A percentile compares a stretch with the other conserved stretches of the same genome.
Conservation (phyloP, 2,797 vertebrate species). For the Moxostoma hubbsi region DNA sequence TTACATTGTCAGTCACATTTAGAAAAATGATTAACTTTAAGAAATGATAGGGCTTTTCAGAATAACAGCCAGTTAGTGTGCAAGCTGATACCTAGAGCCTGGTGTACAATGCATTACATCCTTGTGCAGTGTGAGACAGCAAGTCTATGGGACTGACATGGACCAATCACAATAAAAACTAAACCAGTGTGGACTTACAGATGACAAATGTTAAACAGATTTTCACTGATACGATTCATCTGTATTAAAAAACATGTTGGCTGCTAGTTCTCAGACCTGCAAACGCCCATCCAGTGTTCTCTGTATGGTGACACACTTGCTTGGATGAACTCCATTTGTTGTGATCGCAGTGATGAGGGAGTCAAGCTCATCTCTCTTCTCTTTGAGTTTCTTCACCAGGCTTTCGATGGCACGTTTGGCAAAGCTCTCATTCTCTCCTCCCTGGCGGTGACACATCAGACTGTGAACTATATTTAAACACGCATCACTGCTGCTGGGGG, state of each 20-base stretch:
- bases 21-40: not conserved
- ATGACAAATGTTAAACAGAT: no score
- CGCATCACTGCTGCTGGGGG: slow-evolving; percentile 78
- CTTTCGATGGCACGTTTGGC: slow-evolving; percentile 87
- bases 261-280: slow-evolving; percentile 72
- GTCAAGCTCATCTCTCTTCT: slow-evolving; percentile 86
- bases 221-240: no score
- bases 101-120: not conserved
- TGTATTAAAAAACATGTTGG: no score
- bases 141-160: not conserved
- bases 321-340: slow-evolving; percentile 82
- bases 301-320: slow-evolving; percentile 87
- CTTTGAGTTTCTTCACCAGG: slow-evolving; percentile 87
- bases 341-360: slow-evolving; percentile 85
- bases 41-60: not conserved
- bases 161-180: no score
- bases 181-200: not conserved
- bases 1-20: not conserved
- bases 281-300: slow-evolving; percentile 85
- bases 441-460: slow-evolving; percentile 85
- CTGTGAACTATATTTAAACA: slow-evolving; percentile 86
- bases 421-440: slow-evolving; percentile 84
- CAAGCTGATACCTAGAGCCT: slow-evolving; percentile 14
- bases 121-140: not conserved
- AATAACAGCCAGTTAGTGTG: slow-evolving; percentile 1